These are phyloP conservation scores for Cariama cristata DNA, from an alignment of 2,113 vertebrate genomes.

Conservation along the genomic window DNA sequence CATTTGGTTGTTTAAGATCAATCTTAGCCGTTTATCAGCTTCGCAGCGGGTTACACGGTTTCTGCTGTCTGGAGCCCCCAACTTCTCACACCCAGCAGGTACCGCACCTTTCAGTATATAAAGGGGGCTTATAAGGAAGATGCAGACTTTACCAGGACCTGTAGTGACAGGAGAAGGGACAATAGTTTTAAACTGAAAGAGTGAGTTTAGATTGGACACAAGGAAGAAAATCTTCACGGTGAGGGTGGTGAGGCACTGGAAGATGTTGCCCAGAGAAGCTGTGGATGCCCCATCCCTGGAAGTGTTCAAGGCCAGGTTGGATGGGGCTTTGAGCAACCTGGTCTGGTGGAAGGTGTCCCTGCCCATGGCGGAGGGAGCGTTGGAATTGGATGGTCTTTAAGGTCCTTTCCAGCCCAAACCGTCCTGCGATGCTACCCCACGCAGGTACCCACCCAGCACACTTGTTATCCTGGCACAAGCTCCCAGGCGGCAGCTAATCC, in stretches of 20 bases:
- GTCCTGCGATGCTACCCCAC: neutral
- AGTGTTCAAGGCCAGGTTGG: neutral
- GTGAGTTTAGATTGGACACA: neutral
- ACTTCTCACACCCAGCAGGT: neutral
- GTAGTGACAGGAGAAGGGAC: neutral
- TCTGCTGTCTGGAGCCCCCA: neutral
- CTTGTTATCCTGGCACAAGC: neutral
- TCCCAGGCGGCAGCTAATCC: neutral
- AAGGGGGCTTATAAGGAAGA: neutral
- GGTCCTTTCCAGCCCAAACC: neutral
- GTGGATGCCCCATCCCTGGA: neutral
- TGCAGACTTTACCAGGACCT: neutral
- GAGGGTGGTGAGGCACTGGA: neutral
- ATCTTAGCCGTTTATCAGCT: neutral
- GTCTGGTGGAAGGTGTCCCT: too few species aligned
- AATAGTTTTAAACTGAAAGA: neutral
- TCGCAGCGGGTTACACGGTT: neutral
- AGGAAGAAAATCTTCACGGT: neutral
- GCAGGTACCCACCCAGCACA: neutral
- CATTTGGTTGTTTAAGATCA: rapidly evolving
- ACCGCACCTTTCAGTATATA: neutral
- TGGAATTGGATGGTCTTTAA: neutral
- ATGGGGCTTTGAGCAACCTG: rapidly evolving
- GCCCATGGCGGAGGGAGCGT: rapidly evolving
- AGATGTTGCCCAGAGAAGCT: neutral